Evolutionary conservation across 2,113 vertebrate genomes (phyloP), one percentile per base, ranked within the genome.

Genomic region (Sylvilagus bachmani): DNA sequence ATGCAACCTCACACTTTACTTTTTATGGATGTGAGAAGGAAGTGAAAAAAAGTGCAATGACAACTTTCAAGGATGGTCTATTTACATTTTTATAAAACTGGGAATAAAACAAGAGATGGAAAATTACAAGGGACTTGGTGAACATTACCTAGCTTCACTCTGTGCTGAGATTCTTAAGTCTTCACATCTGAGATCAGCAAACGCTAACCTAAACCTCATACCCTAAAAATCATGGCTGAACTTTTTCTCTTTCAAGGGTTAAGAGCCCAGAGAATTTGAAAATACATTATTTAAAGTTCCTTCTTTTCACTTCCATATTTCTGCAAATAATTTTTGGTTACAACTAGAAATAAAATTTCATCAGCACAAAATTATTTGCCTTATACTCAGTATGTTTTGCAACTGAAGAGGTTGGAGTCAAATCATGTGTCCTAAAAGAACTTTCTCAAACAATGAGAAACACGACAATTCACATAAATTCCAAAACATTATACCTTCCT

Each of bases 81-180:
- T 71, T 93, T 85, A 8, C 70, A 29, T 77, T 82, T 96, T 79
- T 55, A 90, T 66, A 13, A 93, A 77, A 7, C 36, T 93, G n/a
- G 4, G 27, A 83, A 51, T 74, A 81, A 93, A 93, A 88, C 0
- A 36, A 70, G 22, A 83, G 24, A 71, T 82, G 27, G 67, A 91
- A 81, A 77, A 71, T n/a, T 66, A 79, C 0, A 69, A 75, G 29
- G 14, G 12, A 71, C 21, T 85, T 3, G 8, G 31, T 64, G 25
- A 81, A 84, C 5, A 31, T 44, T 83, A 71, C 25, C 49, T 53
- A 80, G 36, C 66, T 71, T 67, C n/a, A 77, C 33, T 87, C 14
- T 81, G 11, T 53, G 12, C 13, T 89, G 38, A 81, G 67, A 55
- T 19, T 90, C 82, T 71, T 84, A 55, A 24, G 2, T 33, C 70